These are phyloP conservation scores for Osmoderma eremita DNA, from an alignment of 2,888 invertebrate genomes.

Conservation along the genomic window DNA sequence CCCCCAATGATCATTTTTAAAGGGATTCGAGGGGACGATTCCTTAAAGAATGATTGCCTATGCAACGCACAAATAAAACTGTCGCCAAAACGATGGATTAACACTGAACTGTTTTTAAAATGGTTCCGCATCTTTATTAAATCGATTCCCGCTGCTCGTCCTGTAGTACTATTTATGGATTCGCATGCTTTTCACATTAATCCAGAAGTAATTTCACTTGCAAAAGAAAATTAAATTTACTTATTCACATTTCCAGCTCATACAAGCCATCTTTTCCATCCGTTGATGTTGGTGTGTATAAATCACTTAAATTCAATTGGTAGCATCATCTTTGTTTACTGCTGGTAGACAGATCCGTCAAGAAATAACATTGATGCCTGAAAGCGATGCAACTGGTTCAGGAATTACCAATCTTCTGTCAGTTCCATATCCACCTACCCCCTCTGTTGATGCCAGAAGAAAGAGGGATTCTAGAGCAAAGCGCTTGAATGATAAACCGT, in stretches of 20 bases:
- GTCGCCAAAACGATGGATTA: background rate
- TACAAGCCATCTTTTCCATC: background rate
- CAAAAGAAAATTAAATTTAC: background rate
- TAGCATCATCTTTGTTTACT: no score
- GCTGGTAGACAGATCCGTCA: no score
- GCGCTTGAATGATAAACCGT: no score
- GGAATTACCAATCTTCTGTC: no score
- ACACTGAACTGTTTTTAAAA: background rate
- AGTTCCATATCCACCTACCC: no score
- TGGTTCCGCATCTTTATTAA: background rate
- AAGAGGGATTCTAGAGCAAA: no score
- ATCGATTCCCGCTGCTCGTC: background rate
- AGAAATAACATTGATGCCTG: no score
- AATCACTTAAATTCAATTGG: no score
- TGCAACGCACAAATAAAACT: slow-evolving; percentile 6
- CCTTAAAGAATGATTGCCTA: background rate
- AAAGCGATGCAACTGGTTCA: no score
- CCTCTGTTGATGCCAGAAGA: no score
- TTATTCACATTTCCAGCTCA: background rate
- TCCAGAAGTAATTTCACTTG: background rate
- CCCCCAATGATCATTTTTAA: slow-evolving; percentile 34
- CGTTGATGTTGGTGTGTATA: no score
- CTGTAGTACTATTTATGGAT: slow-evolving; percentile 1
- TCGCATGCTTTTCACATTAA: no score
- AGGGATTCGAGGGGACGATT: slow-evolving; percentile 19